Evolutionary conservation across 2,113 vertebrate genomes (phyloP), one percentile per base, ranked within the genome.

Genomic region (Nothobranchius kuhntae): DNA sequence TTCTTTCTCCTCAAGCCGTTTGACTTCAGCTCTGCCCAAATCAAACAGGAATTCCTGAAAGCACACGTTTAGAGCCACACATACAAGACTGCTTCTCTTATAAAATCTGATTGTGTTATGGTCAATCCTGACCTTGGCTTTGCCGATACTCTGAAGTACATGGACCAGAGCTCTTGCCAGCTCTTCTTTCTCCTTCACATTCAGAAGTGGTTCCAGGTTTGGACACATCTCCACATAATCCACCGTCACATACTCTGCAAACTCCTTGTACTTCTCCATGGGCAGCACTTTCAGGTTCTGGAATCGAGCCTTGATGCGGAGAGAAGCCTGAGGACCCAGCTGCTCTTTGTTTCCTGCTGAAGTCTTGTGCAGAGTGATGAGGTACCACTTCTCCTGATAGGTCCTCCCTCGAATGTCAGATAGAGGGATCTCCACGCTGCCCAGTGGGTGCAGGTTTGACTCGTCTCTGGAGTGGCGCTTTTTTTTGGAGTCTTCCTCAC

Each of bases 201-300:
- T 91, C 9, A 98, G 89, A 74, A 89, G 83, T 1, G 95, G 93
- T 69, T 98, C 95, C 77, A 98, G 83, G 12, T 68, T 89, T 55
- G 77, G 77, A 17, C 96, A 98, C 79, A 98, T 92, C 45, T 93
- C 91, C 36, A 91, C 87, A 7, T 98, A 96, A 67, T 95, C 90
- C 85, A 96, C 90, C 1, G 95, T 96, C 73, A 98, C 92, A 64
- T 94, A 96, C 82, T 98, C 96, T 0, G 96, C 96, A 89, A 98
- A 93, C 85, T 97, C 96, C 80, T 98, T 98, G 89, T 98, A 98
- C 64, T 92, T 94, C 64, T 96, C 95, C 1, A 96, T 94, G 1
- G 96, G 96, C 78, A 95, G 82, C 65, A 98, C 95, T 14, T 86
- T 88, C 82, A 96, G 84, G 70, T 94, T 94, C 79, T 95, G 93